Base-by-base conservation (phyloP, 1,140 invertebrate species). In the Bombyx mandarina region DNA sequence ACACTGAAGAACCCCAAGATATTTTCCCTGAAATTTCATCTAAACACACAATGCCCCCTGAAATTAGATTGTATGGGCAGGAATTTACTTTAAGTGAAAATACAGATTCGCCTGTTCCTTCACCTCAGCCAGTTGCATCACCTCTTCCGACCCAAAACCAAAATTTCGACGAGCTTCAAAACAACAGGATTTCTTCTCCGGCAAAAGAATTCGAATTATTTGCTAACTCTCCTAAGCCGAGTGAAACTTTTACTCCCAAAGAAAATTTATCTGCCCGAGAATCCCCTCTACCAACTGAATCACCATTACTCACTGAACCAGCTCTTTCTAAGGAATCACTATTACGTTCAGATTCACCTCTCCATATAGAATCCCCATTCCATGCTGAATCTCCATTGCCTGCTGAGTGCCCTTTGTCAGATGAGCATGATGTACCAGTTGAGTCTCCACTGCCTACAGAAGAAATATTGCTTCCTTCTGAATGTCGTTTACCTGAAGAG, bases 341-440 rank as follows among this genome's bases (percentile, higher is more conserved):
- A 50, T 56, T 66, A 10, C 58, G 63, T 46, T 52, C 56, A 49
- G 66, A 74, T 51, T 66, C 64, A 45, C 65, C 69, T 43, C 46
- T 69, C 8, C 68, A 62, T 47, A 35, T 51, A 45, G 61, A 65
- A 8, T 63, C 71, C 7, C 56, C 60, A 48, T 47, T 66, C 46
- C 66, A 66, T 43, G 59, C 62, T 56, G 67, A 73, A 51, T 62
- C 69, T n/a, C 56, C 58, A 48, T 49, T 66, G 53, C 66, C 67
- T 45, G 58, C 60, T 56, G 67, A 73, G 49, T 66, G 69, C 18
- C 62, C 69, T 46, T 22, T 61, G 42, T 54, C 63, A 44, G 56
- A 45, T 45, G 57, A 61, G 6, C 52, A 46, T 44, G 43, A 46
- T 9, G 45, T 45, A 3, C 61, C 57, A 7, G 56, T 56, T 43